Evolutionary conservation across 2,888 invertebrate genomes (phyloP).

Genomic region (Byasa hedistus): DNA sequence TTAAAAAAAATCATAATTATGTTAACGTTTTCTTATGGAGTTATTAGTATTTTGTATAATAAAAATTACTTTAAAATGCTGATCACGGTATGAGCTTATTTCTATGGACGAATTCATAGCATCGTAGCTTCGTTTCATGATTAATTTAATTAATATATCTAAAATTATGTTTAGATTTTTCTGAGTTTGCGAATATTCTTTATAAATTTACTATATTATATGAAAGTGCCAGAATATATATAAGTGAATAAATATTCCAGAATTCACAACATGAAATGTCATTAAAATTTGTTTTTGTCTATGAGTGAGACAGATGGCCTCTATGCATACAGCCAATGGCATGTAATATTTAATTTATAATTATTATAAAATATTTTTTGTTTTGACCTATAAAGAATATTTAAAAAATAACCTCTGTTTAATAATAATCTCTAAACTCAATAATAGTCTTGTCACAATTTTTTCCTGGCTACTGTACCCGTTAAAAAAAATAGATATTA

Average conservation of each 20-base stretch:
- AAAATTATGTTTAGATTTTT: neutral
- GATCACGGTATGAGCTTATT: slow-evolving; percentile 95
- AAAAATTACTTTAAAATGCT: slow-evolving; percentile 91
- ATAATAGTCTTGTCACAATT: too few relatives aligned
- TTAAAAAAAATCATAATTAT: slow-evolving; percentile 52
- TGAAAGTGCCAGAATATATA: neutral
- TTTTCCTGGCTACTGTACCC: too few relatives aligned
- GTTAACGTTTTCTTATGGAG: neutral
- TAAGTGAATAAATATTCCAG: neutral
- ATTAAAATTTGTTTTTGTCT: neutral
- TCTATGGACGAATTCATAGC: slow-evolving; percentile 84
- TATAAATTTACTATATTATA: neutral
- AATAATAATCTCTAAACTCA: too few relatives aligned
- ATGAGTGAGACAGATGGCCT: neutral
- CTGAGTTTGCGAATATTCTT: neutral
- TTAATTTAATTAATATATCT: slow-evolving; percentile 14
- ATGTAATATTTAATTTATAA: too few relatives aligned
- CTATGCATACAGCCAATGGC: neutral
- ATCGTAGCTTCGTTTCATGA: slow-evolving; percentile 67
- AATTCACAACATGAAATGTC: neutral
- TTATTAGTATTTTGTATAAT: neutral
- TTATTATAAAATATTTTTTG: too few relatives aligned
- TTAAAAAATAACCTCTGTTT: too few relatives aligned
- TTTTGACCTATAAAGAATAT: too few relatives aligned
- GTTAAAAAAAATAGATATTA: too few relatives aligned